Evolutionary conservation across 2,113 vertebrate genomes (phyloP).

Genomic region (Elachura formosa): DNA sequence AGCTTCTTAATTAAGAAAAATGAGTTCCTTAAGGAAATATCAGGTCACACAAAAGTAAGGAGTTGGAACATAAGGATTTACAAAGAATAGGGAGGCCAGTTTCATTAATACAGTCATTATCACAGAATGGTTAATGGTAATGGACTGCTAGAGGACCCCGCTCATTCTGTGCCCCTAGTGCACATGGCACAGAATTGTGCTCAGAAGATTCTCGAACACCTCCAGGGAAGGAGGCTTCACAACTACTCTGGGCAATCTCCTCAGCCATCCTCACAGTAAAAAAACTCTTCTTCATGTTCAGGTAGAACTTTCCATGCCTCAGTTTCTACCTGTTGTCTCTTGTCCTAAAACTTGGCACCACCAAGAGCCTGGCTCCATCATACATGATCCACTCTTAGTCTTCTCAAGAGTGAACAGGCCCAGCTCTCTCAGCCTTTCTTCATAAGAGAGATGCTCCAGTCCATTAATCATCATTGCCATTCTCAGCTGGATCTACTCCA

Average conservation of each 20-base stretch:
- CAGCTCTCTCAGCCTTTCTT: not conserved
- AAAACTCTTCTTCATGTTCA: not conserved
- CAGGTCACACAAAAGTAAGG: not conserved
- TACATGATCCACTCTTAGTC: not conserved
- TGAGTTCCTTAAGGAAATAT: not conserved
- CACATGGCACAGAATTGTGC: not conserved
- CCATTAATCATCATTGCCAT: no score
- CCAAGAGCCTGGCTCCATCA: not conserved
- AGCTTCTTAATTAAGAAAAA: not conserved
- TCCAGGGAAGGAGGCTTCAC: not conserved
- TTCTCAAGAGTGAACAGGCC: not conserved
- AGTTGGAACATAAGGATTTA: not conserved
- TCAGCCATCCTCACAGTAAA: not conserved
- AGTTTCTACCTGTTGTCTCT: not conserved
- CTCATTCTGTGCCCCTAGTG: not conserved
- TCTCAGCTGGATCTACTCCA: not conserved
- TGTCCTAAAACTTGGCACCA: not conserved
- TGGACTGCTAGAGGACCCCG: not conserved
- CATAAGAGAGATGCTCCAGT: not conserved
- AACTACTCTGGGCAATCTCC: not conserved
- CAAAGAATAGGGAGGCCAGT: not conserved
- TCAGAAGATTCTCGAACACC: not conserved
- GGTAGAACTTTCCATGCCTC: not conserved
- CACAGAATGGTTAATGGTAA: not conserved
- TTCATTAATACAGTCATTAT: not conserved